A percentile compares a stretch with the other conserved stretches of the same genome.
These are phyloP conservation scores for Phyllotreta striolata DNA, from an alignment of 2,888 invertebrate genomes.

Conservation along the genomic window DNA sequence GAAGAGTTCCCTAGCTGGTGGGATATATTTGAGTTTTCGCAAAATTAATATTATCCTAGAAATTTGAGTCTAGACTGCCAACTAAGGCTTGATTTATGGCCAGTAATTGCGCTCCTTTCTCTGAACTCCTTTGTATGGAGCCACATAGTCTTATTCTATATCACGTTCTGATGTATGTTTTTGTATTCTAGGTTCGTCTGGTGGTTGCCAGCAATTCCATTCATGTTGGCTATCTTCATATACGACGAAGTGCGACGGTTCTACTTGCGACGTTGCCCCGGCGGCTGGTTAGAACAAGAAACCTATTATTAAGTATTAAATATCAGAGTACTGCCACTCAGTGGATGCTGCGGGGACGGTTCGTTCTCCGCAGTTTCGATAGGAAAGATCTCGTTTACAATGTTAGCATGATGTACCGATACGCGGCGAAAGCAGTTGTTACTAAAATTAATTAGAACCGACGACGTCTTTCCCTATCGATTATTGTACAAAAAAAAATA, in stretches of 20 bases:
- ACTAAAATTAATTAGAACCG: conserved; percentile 44
- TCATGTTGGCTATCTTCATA: conserved; percentile 97
- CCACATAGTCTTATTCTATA: no score
- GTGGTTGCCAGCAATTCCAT: conserved; percentile 99
- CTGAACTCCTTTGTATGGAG: no score
- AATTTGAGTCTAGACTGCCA: no score
- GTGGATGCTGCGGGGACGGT: conserved; percentile 45
- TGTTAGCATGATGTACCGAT: conserved; percentile 34
- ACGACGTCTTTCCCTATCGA: conserved; percentile 59
- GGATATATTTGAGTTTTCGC: no score
- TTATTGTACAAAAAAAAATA: conserved; percentile 56
- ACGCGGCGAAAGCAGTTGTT: conserved; percentile 34
- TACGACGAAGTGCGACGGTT: conserved; percentile 98
- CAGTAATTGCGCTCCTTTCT: no score
- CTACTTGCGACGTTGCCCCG: conserved; percentile 96
- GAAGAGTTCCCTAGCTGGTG: no score
- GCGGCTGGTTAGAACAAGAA: conserved; percentile 99
- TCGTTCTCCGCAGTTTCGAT: conserved; percentile 51
- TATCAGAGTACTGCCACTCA: conserved; percentile 54
- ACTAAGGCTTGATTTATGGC: no score
- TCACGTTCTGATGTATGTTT: neutral
- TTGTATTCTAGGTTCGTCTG: conserved; percentile 84
- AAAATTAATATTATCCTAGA: no score
- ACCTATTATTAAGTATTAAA: conserved; percentile 86
- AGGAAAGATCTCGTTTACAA: conserved; percentile 55